Base-by-base conservation (phyloP, 2,797 vertebrate species). In the Neosalanx taihuensis region DNA sequence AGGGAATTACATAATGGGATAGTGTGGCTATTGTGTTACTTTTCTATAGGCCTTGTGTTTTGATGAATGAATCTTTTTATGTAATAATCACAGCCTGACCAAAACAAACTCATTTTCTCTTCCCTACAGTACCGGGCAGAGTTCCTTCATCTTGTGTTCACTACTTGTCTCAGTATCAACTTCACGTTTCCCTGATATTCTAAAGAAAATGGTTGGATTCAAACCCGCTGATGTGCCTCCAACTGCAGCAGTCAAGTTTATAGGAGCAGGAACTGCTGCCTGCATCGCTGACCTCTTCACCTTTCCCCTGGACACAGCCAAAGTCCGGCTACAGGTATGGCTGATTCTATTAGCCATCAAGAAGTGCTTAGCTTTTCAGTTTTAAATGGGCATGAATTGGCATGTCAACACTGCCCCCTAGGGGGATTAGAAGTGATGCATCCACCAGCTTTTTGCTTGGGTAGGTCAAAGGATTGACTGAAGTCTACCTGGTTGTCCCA, bases 251-350 rank as follows among this genome's bases (percentile, higher is more conserved):
- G 92, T 95, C 18, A 97, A 96, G 89, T 96, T 96, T 83, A 71
- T 97, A 0, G 94, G 94, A 15, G 95, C 95, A 13, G 95, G 95
- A 67, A 92, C 92, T 1, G 94, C 95, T 0, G 95, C 94, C 31
- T 97, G 95, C 86, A 90, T 96, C 0, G 95, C 95, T 3, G 95
- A 97, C 83, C 89, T 97, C 70, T 79, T 96, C 83, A 97, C 95
- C 18, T 96, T 96, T 82, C 95, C 95, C 10, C 81, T 96, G 81
- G 95, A 96, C 83, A 97, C 95, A 0, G 95, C 95, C 10, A 96
- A 97, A 94, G 95, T 96, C 79, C 83, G 94, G 61, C 89, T 96
- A 58, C 95, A 97, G 94, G 95, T 96, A 81, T 85, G 80, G 29
- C 17, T n/a, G 6, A 56, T 56, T 56, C 18, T n/a, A 56, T 5